phyloP scores from a whole-genome alignment of 2,888 invertebrate genomes.

The Notocelia uddmanniana region DNA sequence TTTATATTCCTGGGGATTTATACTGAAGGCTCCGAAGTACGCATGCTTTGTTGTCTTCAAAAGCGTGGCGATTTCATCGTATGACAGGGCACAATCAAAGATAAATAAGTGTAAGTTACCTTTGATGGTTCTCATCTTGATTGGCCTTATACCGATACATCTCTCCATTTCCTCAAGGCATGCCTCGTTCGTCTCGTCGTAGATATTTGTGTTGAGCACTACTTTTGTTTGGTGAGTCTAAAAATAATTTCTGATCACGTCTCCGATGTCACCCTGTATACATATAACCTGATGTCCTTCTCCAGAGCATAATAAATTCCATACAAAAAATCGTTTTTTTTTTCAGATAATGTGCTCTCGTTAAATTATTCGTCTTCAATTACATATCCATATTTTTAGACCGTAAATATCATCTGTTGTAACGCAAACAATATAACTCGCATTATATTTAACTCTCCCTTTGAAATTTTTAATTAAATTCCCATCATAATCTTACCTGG shows the following conservation, averaged over 20 bases:
- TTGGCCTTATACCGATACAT: background rate
- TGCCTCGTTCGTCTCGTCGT: background rate
- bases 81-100: background rate
- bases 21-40: background rate
- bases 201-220: background rate
- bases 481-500: slow-evolving; percentile 13
- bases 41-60: background rate
- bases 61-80: background rate
- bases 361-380: background rate
- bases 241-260: too few species aligned
- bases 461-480: slow-evolving; percentile 13
- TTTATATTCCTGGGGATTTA: background rate
- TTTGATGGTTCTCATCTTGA: background rate
- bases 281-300: too few species aligned
- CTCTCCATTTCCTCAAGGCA: background rate
- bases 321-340: too few species aligned
- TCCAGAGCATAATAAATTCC: too few species aligned
- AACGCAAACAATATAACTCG: background rate
- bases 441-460: background rate
- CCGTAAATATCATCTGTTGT: background rate
- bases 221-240: slow-evolving; percentile 16
- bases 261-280: too few species aligned
- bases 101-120: background rate
- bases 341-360: background rate
- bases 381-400: background rate